A percentile compares a stretch with the other conserved stretches of the same genome.
Evolutionary conservation across 2,888 invertebrate species (phyloP).

Genomic region (Tholera decimalis): DNA sequence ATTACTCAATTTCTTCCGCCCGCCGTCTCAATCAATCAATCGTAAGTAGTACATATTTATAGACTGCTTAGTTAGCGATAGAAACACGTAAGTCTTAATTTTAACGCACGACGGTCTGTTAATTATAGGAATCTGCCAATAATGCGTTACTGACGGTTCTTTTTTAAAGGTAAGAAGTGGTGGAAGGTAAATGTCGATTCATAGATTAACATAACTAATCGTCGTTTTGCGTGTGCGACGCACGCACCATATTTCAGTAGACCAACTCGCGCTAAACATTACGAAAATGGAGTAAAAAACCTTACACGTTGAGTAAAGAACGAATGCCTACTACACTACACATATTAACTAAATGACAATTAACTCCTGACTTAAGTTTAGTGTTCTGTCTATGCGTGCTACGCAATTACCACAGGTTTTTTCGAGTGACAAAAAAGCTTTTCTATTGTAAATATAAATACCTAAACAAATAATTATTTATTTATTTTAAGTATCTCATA

Average conservation of each 20-base stretch:
- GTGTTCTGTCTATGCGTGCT: not conserved
- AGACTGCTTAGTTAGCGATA: not conserved
- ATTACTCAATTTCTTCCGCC: not conserved
- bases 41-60: not conserved
- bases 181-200: slow-evolving; percentile 31
- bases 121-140: slow-evolving; percentile 39
- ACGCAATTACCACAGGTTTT: not conserved
- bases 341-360: not conserved
- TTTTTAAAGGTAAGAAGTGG: slow-evolving; percentile 22
- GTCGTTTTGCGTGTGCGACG: slow-evolving; percentile 42
- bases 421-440: too few relatives aligned
- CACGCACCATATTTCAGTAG: slow-evolving; percentile 35
- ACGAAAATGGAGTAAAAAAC: slow-evolving; percentile 28
- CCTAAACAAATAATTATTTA: too few relatives aligned
- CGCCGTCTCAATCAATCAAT: not conserved
- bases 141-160: slow-evolving; percentile 23
- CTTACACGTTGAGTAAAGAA: slow-evolving; percentile 11
- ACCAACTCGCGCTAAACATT: slow-evolving; percentile 22
- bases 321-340: not conserved
- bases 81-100: not conserved
- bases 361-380: not conserved
- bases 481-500: too few relatives aligned
- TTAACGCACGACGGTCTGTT: slow-evolving; percentile 7
- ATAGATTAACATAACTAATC: slow-evolving; percentile 56
- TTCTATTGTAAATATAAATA: too few relatives aligned